Percentiles rank a stretch among this genome's conserved stretches.
Evolutionary conservation across 2,113 vertebrate genomes (phyloP).

Genomic region (Sclerurus mexicanus): DNA sequence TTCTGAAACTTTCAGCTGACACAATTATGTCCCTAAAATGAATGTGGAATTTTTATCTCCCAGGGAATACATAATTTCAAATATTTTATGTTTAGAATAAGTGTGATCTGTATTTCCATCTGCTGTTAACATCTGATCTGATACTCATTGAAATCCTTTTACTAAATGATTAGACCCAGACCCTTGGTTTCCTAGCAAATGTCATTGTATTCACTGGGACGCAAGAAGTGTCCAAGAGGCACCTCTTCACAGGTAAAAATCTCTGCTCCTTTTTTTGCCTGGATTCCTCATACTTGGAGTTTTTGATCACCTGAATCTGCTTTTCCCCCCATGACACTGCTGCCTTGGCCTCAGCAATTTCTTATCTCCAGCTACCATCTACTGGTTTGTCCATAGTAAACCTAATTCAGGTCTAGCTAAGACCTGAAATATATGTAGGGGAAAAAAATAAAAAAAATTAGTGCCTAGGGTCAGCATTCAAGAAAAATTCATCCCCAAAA

Average conservation of each 20-base stretch:
- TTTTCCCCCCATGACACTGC: background rate
- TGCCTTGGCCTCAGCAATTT: background rate
- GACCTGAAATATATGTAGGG: background rate
- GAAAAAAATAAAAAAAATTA: background rate
- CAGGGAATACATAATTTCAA: background rate
- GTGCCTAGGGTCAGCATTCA: background rate
- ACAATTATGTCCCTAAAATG: background rate
- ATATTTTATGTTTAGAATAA: background rate
- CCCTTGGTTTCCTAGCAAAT: background rate
- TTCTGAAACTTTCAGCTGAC: background rate
- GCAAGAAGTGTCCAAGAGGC: background rate
- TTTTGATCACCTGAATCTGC: background rate
- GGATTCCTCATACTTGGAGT: background rate
- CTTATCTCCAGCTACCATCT: background rate
- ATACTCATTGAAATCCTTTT: background rate
- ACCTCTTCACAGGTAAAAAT: background rate
- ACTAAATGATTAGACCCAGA: background rate
- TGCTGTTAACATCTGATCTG: background rate
- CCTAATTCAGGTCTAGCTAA: background rate
- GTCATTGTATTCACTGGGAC: too few relatives aligned
- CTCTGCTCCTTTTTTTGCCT: background rate
- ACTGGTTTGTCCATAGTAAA: background rate
- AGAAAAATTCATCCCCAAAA: background rate
- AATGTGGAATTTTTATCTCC: background rate
- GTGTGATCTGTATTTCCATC: background rate